These are phyloP conservation scores for Bombus ignitus DNA, from an alignment of 1,140 invertebrate species.

Conservation along the genomic window DNA sequence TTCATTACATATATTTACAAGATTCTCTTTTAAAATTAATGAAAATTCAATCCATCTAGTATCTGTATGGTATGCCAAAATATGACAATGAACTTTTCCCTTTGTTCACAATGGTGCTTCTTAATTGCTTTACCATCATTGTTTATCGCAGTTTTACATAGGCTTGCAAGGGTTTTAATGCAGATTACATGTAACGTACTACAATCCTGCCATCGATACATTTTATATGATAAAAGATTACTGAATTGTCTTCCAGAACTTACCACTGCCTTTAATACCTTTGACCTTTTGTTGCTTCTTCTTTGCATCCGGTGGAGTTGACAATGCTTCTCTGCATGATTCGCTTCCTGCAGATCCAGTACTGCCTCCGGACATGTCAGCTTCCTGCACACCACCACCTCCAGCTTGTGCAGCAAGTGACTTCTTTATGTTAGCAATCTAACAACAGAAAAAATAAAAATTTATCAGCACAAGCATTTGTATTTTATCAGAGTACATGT, in stretches of 20 bases:
- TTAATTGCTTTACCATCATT: constrained; percentile 8
- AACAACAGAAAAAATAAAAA: not conserved
- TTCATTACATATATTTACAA: constrained; percentile 6
- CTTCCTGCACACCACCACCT: constrained; percentile 77
- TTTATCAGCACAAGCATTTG: not conserved
- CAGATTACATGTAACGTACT: constrained; percentile 4
- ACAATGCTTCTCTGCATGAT: constrained; percentile 76
- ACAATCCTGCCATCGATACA: constrained; percentile 27
- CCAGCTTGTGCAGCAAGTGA: constrained; percentile 73
- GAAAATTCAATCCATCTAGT: constrained; percentile 1
- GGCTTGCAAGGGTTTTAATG: constrained; percentile 31
- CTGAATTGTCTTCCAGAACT: constrained; percentile 79
- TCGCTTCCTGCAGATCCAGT: constrained; percentile 77
- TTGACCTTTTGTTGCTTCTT: constrained; percentile 80
- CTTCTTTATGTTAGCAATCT: constrained; percentile 79
- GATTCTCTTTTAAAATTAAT: not conserved
- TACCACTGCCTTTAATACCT: constrained; percentile 79
- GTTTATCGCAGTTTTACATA: constrained; percentile 19
- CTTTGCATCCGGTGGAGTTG: constrained; percentile 75
- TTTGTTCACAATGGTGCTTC: not conserved
- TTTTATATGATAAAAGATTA: constrained; percentile 41
- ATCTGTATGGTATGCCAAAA: constrained; percentile 6
- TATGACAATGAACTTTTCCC: constrained; percentile 6
- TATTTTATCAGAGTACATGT: not conserved
- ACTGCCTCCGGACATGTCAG: constrained; percentile 78